Conservation (phyloP, 2,797 vertebrate species). For the Micromesistius poutassou region DNA sequence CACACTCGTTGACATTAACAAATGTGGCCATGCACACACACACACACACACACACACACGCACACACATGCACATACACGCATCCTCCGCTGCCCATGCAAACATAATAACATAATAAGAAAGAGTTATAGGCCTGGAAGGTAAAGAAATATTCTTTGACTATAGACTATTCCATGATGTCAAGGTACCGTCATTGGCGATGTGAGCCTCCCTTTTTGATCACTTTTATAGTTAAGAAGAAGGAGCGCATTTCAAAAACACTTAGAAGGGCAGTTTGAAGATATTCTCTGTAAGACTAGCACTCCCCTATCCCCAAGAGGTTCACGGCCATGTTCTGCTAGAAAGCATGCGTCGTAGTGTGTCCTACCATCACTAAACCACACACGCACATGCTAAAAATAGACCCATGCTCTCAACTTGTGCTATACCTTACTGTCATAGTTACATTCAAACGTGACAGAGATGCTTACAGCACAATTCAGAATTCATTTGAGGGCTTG, state of each 20-base stretch:
- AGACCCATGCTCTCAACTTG: conserved; percentile 25
- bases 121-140: neutral
- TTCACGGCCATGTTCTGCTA: conserved; percentile 31
- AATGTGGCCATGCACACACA: conserved; percentile 15
- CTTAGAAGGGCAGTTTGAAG: conserved; percentile 36
- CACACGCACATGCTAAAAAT: conserved; percentile 41
- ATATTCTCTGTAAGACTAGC: conserved; percentile 37
- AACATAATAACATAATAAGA: conserved; percentile 14
- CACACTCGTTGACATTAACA: conserved; percentile 27
- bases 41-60: conserved; percentile 16
- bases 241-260: conserved; percentile 34
- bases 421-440: conserved; percentile 4
- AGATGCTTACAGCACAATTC: conserved; percentile 37
- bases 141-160: neutral
- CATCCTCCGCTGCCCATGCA: conserved; percentile 13
- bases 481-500: conserved; percentile 48
- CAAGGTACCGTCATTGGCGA: conserved; percentile 27
- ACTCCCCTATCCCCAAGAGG: conserved; percentile 25
- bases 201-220: conserved; percentile 42
- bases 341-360: conserved; percentile 19
- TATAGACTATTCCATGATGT: neutral
- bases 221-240: conserved; percentile 45
- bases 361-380: conserved; percentile 39
- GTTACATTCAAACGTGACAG: conserved; percentile 40
- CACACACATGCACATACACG: neutral